Base-by-base conservation (phyloP, 30 jellyfish, hydroid and myxozoan genomes). In the Calvadosia cruxmelitensis region DNA sequence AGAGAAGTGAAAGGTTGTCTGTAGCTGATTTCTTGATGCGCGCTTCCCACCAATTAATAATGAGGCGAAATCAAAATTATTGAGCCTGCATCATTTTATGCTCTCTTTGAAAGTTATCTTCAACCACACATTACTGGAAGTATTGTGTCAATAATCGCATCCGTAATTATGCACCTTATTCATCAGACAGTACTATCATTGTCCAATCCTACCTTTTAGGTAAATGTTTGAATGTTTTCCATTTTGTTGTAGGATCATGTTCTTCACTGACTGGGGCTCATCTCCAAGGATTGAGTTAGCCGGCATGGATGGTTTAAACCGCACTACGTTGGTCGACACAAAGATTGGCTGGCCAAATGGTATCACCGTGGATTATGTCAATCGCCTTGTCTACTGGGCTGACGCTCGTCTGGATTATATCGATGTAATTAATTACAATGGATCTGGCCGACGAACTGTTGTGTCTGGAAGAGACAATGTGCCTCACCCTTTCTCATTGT, bases 341-440 rank as follows among this genome's bases (percentile, higher is more conserved):
- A 53, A 50, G 0, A 61, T 81, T 27, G 98, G 94, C 16, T 89
- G 98, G 98, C 98, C 98, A 1, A 89, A 89, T 65, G 98, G 95
- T 33, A 72, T 89, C 13, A 89, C 98, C 0, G 28, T 89, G 20
- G 98, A 89, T 72, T 89, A 89, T 66, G 73, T 74, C 5, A 71
- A 71, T 48, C 53, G 71, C 24, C 42, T 34, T 0, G 85, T 89
- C 16, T 89, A 81, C 49, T 89, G 98, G 98, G 93, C 87, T 15
- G 98, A 89, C 74, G 98, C 98, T 0, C 95, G 98, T 50, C 78
- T 74, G 20, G 98, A 89, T 69, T 89, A 89, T 63, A 89, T 89
- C 23, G 98, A 89, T 2, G 88, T 94, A 1, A 50, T 77, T 23
- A 69, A 72, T 71, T 89, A 89, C 65, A 33, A 67, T 63, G 98